A percentile compares a stretch with the other conserved stretches of the same genome.
Conservation (phyloP, 2,797 vertebrate genomes). For the Microchirus variegatus region DNA sequence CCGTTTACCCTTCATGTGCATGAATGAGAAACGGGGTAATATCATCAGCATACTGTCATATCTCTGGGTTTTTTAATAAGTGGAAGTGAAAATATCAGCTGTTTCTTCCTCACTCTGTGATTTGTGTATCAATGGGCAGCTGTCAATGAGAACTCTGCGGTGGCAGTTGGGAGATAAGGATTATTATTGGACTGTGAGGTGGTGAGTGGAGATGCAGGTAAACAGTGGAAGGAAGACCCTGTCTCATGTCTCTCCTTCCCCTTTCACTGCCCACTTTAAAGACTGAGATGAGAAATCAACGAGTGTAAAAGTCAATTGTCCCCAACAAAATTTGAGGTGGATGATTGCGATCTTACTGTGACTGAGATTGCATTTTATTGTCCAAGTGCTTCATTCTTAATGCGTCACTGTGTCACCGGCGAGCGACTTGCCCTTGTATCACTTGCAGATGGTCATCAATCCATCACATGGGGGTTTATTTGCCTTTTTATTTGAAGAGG, state of each 20-base stretch:
- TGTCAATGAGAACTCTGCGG: constrained; percentile 59
- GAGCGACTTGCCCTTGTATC: constrained; percentile 59
- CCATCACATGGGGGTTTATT: constrained; percentile 59
- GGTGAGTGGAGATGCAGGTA: constrained; percentile 55
- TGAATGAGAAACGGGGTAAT: constrained; percentile 69
- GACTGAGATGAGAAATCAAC: constrained; percentile 63
- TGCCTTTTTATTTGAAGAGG: constrained; percentile 42
- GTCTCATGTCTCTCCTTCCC: constrained; percentile 23
- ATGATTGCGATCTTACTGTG: constrained; percentile 59
- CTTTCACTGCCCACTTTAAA: constrained; percentile 42
- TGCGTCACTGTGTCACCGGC: constrained; percentile 55
- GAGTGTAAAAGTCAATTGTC: constrained; percentile 72
- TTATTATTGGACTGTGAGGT: constrained; percentile 64
- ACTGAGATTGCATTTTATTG: constrained; percentile 70
- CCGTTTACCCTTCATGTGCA: constrained; percentile 69
- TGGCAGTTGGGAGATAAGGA: constrained; percentile 57
- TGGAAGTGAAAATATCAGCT: constrained; percentile 48
- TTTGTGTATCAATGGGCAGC: constrained; percentile 71
- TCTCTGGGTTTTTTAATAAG: constrained; percentile 30
- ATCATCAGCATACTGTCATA: constrained; percentile 62
- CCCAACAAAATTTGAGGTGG: constrained; percentile 56
- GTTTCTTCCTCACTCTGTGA: constrained; percentile 55
- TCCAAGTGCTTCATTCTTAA: constrained; percentile 57
- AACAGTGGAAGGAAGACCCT: constrained; percentile 39
- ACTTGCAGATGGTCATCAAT: constrained; percentile 68